phyloP scores from a whole-genome alignment of 2,797 vertebrate species.

The Sebastes oblongus region DNA sequence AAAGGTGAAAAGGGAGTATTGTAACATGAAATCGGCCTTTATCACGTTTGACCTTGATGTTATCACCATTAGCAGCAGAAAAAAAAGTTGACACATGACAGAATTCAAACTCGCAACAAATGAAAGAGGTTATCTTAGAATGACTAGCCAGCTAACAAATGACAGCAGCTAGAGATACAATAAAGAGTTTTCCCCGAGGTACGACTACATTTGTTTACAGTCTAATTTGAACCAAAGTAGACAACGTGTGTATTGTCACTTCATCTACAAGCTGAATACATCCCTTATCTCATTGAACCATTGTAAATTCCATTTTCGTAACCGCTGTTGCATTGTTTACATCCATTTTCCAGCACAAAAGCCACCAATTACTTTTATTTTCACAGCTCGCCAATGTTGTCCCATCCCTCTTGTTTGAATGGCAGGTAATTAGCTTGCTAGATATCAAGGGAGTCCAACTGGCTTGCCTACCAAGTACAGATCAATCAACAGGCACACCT shows the following conservation, averaged over 20 bases:
- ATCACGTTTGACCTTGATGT: conserved; percentile 39
- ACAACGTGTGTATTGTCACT: conserved; percentile 30
- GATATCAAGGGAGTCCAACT: conserved; percentile 28
- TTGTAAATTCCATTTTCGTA: conserved; percentile 38
- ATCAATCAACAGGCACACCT: conserved; percentile 10
- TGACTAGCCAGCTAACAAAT: conserved; percentile 26
- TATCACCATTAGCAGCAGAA: conserved; percentile 2
- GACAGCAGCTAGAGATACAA: conserved; percentile 20
- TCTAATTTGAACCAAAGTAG: conserved; percentile 33
- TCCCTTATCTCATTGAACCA: conserved; percentile 28
- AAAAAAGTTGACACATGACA: conserved; percentile 28
- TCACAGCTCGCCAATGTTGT: conserved; percentile 3
- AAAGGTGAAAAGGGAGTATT: conserved; percentile 1
- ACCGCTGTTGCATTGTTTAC: conserved; percentile 44
- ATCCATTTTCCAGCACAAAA: conserved; percentile 38
- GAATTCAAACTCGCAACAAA: conserved; percentile 31
- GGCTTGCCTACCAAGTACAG: neutral
- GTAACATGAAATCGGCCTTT: conserved; percentile 39
- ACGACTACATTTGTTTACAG: conserved; percentile 31
- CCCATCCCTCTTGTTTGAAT: conserved; percentile 17
- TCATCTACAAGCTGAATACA: conserved; percentile 26
- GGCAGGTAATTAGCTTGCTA: conserved; percentile 38
- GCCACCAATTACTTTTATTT: conserved; percentile 30
- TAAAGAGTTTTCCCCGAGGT: conserved; percentile 2
- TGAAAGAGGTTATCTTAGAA: conserved; percentile 20